Conservation (phyloP, 2,113 vertebrate genomes). For the Nerophis lumbriciformis region DNA sequence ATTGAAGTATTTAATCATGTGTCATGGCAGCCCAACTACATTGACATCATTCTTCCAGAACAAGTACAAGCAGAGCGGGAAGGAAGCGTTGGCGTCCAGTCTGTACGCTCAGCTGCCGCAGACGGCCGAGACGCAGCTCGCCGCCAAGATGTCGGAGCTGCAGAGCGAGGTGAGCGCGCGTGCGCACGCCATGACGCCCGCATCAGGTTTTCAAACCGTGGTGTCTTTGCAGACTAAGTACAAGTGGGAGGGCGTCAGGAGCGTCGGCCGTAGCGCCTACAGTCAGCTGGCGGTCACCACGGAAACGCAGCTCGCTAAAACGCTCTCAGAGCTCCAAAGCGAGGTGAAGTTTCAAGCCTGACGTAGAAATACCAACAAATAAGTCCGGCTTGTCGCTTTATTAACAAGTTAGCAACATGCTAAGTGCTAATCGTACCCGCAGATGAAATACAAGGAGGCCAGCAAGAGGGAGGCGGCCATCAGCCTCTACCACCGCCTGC, state of each 20-base stretch:
- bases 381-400: neutral
- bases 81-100: conserved; percentile 34
- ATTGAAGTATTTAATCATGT: neutral
- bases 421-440: neutral
- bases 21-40: neutral
- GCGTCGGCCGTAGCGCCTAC: conserved; percentile 43
- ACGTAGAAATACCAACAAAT: too few species aligned
- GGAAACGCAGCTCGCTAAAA: conserved; percentile 27
- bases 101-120: conserved; percentile 64
- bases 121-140: conserved; percentile 59
- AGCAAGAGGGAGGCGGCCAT: conserved; percentile 43
- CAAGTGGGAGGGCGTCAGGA: conserved; percentile 36
- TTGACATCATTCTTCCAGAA: conserved; percentile 30
- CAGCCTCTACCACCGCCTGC: conserved; percentile 45
- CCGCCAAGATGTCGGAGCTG: conserved; percentile 56
- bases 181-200: neutral
- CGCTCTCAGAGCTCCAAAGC: conserved; percentile 76
- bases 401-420: neutral
- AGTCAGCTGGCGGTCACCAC: conserved; percentile 45
- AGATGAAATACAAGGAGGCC: conserved; percentile 79
- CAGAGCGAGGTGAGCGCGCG: conserved; percentile 54
- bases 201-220: neutral
- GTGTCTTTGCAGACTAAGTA: conserved; percentile 48
- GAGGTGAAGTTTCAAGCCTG: conserved; percentile 32
- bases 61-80: conserved; percentile 55